Evolutionary conservation across 2,888 invertebrate species (phyloP), one percentile per base, ranked within the genome.

Genomic region (Acleris literana): DNA sequence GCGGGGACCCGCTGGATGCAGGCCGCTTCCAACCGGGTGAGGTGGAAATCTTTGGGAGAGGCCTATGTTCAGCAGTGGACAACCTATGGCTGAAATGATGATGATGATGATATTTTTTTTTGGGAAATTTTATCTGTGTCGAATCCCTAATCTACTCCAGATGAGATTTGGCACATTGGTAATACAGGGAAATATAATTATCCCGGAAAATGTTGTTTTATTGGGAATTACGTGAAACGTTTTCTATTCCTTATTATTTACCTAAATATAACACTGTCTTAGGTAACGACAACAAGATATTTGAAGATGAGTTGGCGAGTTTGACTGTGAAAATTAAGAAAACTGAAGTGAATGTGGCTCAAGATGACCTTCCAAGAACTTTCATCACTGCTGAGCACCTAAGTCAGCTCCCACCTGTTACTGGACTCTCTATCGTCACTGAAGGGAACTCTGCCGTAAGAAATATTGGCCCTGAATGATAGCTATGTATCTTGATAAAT

Each of bases 281-380:
- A 96, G 99, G 97, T n/a, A 94, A 97, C 74, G 96, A 97, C 70
- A 94, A 93, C 52, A 98, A 98, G 9, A 90, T 94, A 51, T 99
- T 99, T 83, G 95, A 96, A 71, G 95, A 95, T 52, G 99, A 99
- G 93, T 94, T 99, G 20, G 94, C 95, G 0, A 96, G 97, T 6
- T 93, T 99, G 17, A 95, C 94, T 25, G 81, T 98, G 0, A 97
- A 95, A 82, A 87, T 95, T 0, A 98, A 96, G 83, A 97, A 96
- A 76, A 95, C 95, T 76, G 95, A 96, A 72, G 88, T 95, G 2
- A 89, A 93, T 43, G 93, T 99, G 59, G 94, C 94, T 29, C 92
- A 94, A 6, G 99, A 99, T 84, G 98, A 99, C 83, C 96, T 98
- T 84, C 96, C 97, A 2, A 93, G 95, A 73, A 94, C 95, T 11